Evolutionary conservation across 2,888 invertebrate genomes (phyloP).

Genomic region (Chrysomela aeneicollis): DNA sequence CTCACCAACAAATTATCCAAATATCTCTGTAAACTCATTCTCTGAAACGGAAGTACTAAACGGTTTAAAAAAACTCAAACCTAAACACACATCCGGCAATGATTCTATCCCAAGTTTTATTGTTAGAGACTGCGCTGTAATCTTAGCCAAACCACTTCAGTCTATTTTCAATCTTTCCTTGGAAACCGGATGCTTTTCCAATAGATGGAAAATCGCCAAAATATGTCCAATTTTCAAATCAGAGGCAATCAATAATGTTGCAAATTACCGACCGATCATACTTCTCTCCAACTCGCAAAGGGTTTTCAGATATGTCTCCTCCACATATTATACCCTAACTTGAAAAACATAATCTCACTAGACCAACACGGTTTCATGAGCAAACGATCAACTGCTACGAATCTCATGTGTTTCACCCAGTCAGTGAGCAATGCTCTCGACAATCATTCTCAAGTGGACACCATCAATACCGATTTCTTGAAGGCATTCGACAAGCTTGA

Average conservation of each 20-base stretch:
- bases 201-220: neutral
- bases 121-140: neutral
- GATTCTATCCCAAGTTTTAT: neutral
- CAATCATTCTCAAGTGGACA: neutral
- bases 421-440: conserved; percentile 4
- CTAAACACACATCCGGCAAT: neutral
- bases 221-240: no score
- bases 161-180: neutral
- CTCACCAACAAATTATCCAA: no score
- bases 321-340: no score
- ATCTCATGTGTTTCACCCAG: conserved; percentile 3
- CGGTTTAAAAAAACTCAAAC: neutral
- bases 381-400: no score
- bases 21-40: no score
- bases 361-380: no score
- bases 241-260: no score
- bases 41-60: neutral
- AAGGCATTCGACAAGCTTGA: neutral
- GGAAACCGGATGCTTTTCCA: neutral
- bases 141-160: neutral
- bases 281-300: neutral
- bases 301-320: neutral
- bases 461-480: neutral
- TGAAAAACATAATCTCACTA: no score
- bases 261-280: no score